These are phyloP conservation scores for Sarcophilus harrisii DNA, from an alignment of 2,797 vertebrate species.

Conservation along the genomic window DNA sequence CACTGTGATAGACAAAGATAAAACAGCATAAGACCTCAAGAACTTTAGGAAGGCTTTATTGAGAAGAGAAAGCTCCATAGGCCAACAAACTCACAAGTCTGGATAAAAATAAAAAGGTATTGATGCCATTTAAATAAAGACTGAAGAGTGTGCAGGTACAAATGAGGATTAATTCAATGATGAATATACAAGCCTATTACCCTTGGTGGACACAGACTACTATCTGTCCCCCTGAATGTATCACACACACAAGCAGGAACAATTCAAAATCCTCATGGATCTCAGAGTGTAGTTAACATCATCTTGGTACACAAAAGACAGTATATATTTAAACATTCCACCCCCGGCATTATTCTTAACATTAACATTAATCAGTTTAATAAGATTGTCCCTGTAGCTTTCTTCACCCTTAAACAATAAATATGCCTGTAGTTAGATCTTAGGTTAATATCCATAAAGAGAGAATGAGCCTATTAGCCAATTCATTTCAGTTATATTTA, in stretches of 20 bases:
- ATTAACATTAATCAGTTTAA: conserved; percentile 23
- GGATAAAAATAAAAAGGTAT: not conserved
- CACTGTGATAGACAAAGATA: not conserved
- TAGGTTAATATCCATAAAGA: conserved; percentile 35
- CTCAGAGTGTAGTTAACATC: not conserved
- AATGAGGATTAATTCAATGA: not conserved
- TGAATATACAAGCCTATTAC: not conserved
- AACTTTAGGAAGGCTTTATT: not conserved
- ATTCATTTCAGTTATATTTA: conserved; percentile 38
- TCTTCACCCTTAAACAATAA: conserved; percentile 43
- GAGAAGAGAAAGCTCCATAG: not conserved
- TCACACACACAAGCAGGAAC: not conserved
- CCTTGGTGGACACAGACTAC: conserved; percentile 35
- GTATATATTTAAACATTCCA: not conserved
- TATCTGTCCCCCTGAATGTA: not conserved
- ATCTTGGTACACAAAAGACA: conserved; percentile 2
- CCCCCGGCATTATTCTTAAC: conserved; percentile 13
- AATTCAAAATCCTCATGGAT: conserved; percentile 1
- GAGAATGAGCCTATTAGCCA: not conserved
- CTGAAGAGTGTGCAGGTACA: not conserved
- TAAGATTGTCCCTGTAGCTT: conserved; percentile 20
- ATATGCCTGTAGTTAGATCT: conserved; percentile 24
- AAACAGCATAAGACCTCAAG: not conserved
- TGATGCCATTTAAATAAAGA: not conserved
- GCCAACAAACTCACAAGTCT: not conserved